phyloP scores from a whole-genome alignment of 2,888 invertebrate species.

The Mimachlamys varia region DNA sequence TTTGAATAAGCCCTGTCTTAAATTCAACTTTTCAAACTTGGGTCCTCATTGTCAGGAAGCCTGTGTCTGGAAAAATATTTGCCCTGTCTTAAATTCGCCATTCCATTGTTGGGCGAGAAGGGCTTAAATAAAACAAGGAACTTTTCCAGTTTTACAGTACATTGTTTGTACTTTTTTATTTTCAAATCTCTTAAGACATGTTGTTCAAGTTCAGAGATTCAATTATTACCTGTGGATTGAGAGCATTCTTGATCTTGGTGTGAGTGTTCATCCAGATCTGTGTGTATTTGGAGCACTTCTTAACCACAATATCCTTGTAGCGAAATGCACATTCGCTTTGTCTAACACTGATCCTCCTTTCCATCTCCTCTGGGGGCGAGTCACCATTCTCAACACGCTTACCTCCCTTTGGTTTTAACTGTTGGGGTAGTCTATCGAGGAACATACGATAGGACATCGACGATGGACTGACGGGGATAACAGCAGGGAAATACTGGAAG shows the following conservation, averaged over 20 bases:
- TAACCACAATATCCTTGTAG: constrained; percentile 84
- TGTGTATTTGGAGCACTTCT: constrained; percentile 85
- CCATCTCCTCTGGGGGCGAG: constrained; percentile 57
- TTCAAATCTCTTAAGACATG: too few relatives aligned
- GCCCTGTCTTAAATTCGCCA: too few relatives aligned
- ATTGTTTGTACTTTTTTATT: too few relatives aligned
- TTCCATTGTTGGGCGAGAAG: too few relatives aligned
- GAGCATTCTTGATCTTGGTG: constrained; percentile 85
- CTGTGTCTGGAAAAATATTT: too few relatives aligned
- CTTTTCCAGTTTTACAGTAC: too few relatives aligned
- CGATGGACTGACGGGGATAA: constrained; percentile 74
- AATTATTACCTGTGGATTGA: constrained; percentile 85
- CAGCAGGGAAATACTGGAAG: constrained; percentile 62
- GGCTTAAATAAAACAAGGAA: too few relatives aligned
- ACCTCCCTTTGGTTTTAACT: constrained; percentile 66
- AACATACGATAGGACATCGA: constrained; percentile 74
- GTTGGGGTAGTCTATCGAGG: constrained; percentile 70
- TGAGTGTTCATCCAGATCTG: constrained; percentile 83
- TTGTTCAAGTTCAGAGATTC: too few relatives aligned
- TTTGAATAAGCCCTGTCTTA: too few relatives aligned
- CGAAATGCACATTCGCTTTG: constrained; percentile 80
- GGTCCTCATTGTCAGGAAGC: too few relatives aligned
- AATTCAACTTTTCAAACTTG: too few relatives aligned
- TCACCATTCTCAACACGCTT: constrained; percentile 53
- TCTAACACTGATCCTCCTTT: constrained; percentile 79